Evolutionary conservation across 2,888 invertebrate genomes (phyloP), one percentile per base, ranked within the genome.

Genomic region (Stenchaetothrips biformis): DNA sequence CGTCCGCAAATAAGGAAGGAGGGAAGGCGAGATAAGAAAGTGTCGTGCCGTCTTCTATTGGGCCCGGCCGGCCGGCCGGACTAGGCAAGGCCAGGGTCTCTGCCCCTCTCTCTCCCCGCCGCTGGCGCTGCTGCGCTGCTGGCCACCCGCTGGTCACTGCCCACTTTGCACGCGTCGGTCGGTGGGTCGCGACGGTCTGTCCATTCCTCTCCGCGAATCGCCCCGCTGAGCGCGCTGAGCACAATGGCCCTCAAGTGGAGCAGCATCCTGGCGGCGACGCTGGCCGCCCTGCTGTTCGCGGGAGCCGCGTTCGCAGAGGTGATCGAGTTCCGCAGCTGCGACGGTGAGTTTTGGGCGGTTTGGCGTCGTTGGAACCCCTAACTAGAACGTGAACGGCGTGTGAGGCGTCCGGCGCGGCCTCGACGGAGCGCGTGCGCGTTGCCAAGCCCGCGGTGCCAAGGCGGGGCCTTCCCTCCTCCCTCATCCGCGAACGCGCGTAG

Each of bases 1-100:
- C 81, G 16, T 59, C 81, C 37, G 78, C 81, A 18, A 81, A 79
- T 49, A 81, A 79, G 48, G 81, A 81, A 81, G 81, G 79, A 53
- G 81, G 81, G 79, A 79, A 81, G 37, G 3, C 77, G 9, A 47
- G 67, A 9, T 62, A 62, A 79, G 16, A 13, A 4, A 47, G n/a
- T 48, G 18, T 49, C 48, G 48, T n/a, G 6, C 79, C 79, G 47
- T 49, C 80, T 81, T 80, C 80, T 79, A 78, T 80, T 78, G 78
- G 67, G 53, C 59, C 59, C 78, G 77, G 49, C 18, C 79, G 16
- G 27, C 37, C 37, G 37, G 37, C 37, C 37, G 37, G 37, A 1
- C 37, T 37, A 37, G 37, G 37, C 37, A 37, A 37, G 37, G 37
- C 37, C 37, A 37, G 37, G 37, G 37, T 37, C 37, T 37, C 37